Conservation (phyloP, 2,888 invertebrate genomes). For the Thysanoteuthis rhombus region DNA sequence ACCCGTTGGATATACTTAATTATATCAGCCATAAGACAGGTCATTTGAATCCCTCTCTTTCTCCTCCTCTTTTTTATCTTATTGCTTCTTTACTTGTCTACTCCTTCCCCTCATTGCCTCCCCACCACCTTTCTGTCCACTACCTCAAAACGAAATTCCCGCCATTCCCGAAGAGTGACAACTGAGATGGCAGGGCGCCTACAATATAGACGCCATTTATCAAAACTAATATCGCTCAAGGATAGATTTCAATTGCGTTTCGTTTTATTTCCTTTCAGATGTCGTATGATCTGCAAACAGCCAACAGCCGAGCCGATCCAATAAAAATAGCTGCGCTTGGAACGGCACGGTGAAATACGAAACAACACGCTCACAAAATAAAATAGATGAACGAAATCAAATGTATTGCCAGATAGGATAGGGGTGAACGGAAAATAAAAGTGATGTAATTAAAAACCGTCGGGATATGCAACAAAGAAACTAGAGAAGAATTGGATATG, state of each 20-base stretch:
- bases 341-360: not conserved
- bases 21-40: no score
- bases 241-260: slow-evolving; percentile 12
- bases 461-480: not conserved
- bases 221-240: not conserved
- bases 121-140: not conserved
- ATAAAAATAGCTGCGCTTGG: not conserved
- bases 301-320: slow-evolving; percentile 12
- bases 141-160: not conserved
- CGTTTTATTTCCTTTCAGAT: slow-evolving; percentile 12
- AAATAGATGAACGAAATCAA: not conserved
- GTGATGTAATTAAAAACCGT: not conserved
- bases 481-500: not conserved
- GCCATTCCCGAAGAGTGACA: not conserved
- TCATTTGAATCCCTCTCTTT: not conserved
- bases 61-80: not conserved
- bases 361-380: not conserved
- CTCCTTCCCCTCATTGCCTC: not conserved
- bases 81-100: not conserved
- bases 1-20: no score
- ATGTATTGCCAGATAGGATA: not conserved
- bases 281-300: not conserved
- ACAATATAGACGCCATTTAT: not conserved
- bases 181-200: not conserved
- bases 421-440: not conserved